Evolutionary conservation across 2,888 invertebrate species (phyloP).

Genomic region (Leptinotarsa peninsularis): DNA sequence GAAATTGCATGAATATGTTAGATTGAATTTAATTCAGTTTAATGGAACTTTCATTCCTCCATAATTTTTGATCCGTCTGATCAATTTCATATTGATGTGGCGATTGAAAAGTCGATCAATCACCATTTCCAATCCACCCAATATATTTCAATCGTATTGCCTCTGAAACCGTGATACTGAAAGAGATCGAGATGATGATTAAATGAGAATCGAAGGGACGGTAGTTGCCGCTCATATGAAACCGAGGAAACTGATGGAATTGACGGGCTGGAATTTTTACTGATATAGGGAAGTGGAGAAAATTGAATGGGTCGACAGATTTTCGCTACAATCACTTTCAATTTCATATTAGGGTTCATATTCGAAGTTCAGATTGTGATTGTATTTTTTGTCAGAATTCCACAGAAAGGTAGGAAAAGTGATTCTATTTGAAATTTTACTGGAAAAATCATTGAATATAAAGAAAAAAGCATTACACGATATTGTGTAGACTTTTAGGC

Average conservation of each 20-base stretch:
- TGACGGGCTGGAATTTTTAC: background rate
- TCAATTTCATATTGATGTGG: too few species aligned
- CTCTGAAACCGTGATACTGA: background rate
- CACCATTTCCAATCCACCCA: background rate
- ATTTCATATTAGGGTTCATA: background rate
- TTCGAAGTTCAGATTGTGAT: background rate
- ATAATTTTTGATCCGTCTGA: too few species aligned
- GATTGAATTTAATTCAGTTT: too few species aligned
- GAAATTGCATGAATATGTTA: too few species aligned
- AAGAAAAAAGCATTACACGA: too few species aligned
- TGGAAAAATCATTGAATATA: too few species aligned
- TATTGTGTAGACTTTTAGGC: too few species aligned
- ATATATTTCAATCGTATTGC: conserved; percentile 4
- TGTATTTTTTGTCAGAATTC: background rate
- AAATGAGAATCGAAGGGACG: background rate
- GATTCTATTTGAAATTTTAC: too few species aligned
- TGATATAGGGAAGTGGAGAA: background rate
- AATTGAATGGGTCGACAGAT: background rate
- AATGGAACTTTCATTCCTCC: too few species aligned
- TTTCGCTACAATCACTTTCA: background rate
- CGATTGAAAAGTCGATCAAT: too few species aligned
- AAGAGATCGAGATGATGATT: conserved; percentile 12
- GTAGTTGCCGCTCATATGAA: conserved; percentile 1
- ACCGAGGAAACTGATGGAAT: background rate
- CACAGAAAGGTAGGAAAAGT: too few species aligned